phyloP scores from a whole-genome alignment of 2,888 invertebrate genomes.

The Exocentrus adspersus region DNA sequence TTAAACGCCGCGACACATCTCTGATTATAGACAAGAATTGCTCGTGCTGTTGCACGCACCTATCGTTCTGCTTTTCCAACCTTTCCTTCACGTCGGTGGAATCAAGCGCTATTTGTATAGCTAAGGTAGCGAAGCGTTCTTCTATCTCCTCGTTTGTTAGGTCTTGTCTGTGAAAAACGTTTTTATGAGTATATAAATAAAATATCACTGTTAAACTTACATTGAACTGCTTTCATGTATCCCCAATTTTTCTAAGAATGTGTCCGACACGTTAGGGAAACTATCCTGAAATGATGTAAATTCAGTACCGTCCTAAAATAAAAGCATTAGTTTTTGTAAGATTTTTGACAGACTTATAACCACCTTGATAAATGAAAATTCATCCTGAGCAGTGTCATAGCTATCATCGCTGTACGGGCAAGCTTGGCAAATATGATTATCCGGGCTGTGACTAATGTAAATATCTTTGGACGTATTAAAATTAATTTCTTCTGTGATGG shows the following conservation, averaged over 20 bases:
- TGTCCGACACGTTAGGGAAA: conserved; percentile 41
- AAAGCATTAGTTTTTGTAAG: too few relatives aligned
- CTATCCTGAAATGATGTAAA: conserved; percentile 33
- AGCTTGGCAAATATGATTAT: neutral
- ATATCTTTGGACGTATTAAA: neutral
- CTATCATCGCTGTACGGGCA: conserved; percentile 4
- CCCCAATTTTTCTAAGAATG: conserved; percentile 44
- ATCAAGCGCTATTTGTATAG: conserved; percentile 37
- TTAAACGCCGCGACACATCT: conserved; percentile 44
- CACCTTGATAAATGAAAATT: conserved; percentile 15
- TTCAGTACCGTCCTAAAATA: conserved; percentile 29
- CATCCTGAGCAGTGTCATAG: neutral
- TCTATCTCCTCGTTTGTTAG: conserved; percentile 42
- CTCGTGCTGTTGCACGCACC: conserved; percentile 38
- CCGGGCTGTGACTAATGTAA: neutral
- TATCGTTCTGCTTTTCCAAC: conserved; percentile 37
- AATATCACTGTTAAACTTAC: conserved; percentile 41
- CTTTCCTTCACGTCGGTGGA: conserved; percentile 37
- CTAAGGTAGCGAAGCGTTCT: conserved; percentile 39
- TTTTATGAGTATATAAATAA: too few relatives aligned
- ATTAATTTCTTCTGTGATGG: neutral
- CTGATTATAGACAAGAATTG: conserved; percentile 37
- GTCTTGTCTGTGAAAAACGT: conserved; percentile 29
- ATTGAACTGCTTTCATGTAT: conserved; percentile 39
- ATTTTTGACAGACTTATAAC: too few relatives aligned